Evolutionary conservation across 2,888 invertebrate species (phyloP), one percentile per base, ranked within the genome.

Genomic region (Nomada lathburiana): DNA sequence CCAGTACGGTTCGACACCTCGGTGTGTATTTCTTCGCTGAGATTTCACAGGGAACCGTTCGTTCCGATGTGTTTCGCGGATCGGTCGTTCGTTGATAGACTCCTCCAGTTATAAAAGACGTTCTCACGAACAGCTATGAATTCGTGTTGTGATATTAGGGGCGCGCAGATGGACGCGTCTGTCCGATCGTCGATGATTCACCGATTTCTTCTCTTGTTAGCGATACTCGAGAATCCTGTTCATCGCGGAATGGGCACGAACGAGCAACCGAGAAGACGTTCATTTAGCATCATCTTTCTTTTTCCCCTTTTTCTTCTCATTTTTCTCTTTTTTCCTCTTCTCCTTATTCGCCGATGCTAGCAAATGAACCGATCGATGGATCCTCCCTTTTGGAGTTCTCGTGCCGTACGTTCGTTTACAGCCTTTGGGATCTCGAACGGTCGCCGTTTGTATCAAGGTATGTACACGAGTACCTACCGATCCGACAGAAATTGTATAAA

Each of bases 61-160:
- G 36, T 7, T 36, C 36, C 36, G 36, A 36, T 5, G 36, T 47
- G 47, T 16, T 11, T 29, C 60, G n/a, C 18, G 36, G 60, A 18
- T 29, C 59, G 26, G 18, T 60, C 36, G 36, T 53, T 53, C 53
- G 53, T 36, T 60, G n/a, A 29, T 59, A 59, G 18, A 2, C 29
- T 29, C 50, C 29, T 50, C 50, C 57, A 5, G 9, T 69, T 29
- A 29, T n/a, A n/a, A 47, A 47, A 5, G 20, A 44, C 10, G 11
- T 62, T 52, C 20, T 50, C 16, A 26, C 20, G 23, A 52, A n/a
- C 2, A 16, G 50, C 50, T 60, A 26, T 2, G 50, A 36, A 65
- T 62, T 53, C 52, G 60, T 47, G 26, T 72, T 72, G 72, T 72
- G 72, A 72, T 72, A 72, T 36, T 53, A 71, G 57, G 44, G 20